Percentiles rank a stretch among this genome's conserved stretches.
Evolutionary conservation across 2,888 invertebrate species (phyloP).

Genomic region (Dasypogon diadema): DNA sequence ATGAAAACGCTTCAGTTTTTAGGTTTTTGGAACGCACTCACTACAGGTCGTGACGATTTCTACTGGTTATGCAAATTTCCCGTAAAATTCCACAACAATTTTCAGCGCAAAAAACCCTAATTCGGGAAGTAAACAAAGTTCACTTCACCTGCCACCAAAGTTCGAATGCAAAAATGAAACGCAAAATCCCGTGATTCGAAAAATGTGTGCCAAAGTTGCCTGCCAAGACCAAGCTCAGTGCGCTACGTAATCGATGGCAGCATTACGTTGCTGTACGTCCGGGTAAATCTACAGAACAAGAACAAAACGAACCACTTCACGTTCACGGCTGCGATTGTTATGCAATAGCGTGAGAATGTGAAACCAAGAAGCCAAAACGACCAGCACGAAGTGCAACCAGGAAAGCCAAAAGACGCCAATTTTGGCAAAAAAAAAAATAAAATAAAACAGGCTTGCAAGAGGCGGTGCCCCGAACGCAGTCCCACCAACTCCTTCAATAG

Average conservation of each 20-base stretch:
- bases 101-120: too few relatives aligned
- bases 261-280: not conserved
- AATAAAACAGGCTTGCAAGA: not conserved
- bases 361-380: conserved; percentile 29
- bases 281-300: conserved; percentile 1
- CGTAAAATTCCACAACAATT: too few relatives aligned
- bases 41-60: too few relatives aligned
- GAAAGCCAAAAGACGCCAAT: conserved; percentile 33
- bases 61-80: too few relatives aligned
- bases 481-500: not conserved
- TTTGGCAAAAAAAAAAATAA: conserved; percentile 9
- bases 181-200: not conserved
- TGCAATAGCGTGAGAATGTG: conserved; percentile 49
- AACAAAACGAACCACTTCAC: not conserved
- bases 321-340: conserved; percentile 3
- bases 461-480: conserved; percentile 25
- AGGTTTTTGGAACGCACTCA: too few relatives aligned
- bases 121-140: too few relatives aligned
- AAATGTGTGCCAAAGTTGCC: not conserved
- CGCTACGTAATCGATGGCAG: conserved; percentile 1
- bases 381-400: conserved; percentile 29
- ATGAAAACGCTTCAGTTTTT: too few relatives aligned
- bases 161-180: not conserved
- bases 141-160: not conserved
- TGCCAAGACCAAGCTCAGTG: not conserved